Evolutionary conservation across 2,888 invertebrate species (phyloP), one percentile per base, ranked within the genome.

Genomic region (Cryptus viduatorius): DNA sequence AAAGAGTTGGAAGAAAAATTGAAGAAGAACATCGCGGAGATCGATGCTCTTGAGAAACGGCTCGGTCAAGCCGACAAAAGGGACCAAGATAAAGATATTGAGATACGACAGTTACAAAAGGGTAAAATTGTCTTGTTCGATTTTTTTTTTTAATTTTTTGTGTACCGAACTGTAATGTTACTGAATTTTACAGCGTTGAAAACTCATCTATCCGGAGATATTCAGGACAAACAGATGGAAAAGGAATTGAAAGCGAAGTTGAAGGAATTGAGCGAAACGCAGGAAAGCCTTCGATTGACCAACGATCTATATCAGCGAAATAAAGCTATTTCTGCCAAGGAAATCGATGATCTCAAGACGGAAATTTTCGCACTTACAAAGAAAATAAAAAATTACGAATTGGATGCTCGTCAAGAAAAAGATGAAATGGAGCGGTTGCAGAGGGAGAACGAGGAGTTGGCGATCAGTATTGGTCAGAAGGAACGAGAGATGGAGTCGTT

Each of bases 11-110:
- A 86, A 67, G 61, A 67, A 46, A 56, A 37, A 14, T 16, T 89
- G 12, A 68, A 56, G 5, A 71, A 83, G 10, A 73, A 76, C 78
- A 19, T 75, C 14, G 44, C 53, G 5, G 85, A 86, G 76, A 72
- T 83, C 42, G 79, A 84, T 59, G 31, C 61, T 7, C 56, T 89
- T 19, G 65, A 80, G 31, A 79, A 79, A 19, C 87, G 86, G 46
- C 84, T 90, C 19, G 65, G 86, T 14, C 67, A 81, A 12, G 79
- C 80, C 0, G 69, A 78, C 0, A 31, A 61, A 3, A 87, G 84
- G 56, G 90, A 91, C 19, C 85, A 86, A 37, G 93, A 93, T 1
- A 92, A 91, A 84, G 92, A 93, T 53, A 77, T 46, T 1, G 93
- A 93, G 82, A 92, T 92, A 42, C 46, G 12, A n/a, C 86, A 84